phyloP scores from a whole-genome alignment of 2,888 invertebrate species.

The Campoletis raptor region DNA sequence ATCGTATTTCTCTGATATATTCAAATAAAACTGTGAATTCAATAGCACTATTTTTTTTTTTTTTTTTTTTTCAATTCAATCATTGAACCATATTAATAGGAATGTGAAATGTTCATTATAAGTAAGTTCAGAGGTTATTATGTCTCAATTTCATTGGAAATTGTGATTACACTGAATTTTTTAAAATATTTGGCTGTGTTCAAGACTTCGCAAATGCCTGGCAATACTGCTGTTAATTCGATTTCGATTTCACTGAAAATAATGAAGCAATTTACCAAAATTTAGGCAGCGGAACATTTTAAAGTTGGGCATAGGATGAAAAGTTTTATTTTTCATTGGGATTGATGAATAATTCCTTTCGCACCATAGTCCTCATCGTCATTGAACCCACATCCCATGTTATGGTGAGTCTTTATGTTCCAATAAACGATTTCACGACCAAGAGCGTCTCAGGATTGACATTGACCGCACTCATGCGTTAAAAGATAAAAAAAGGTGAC shows the following conservation, averaged over 20 bases:
- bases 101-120: neutral
- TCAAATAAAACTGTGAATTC: too few species aligned
- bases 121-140: neutral
- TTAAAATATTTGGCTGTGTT: too few species aligned
- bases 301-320: too few species aligned
- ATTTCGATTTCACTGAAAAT: too few species aligned
- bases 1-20: too few species aligned
- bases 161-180: neutral
- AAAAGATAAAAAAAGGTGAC: neutral
- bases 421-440: neutral
- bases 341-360: neutral
- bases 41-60: neutral
- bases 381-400: too few species aligned
- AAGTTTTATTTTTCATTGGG: too few species aligned
- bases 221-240: too few species aligned
- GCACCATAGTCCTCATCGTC: neutral
- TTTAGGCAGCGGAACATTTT: too few species aligned
- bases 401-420: neutral
- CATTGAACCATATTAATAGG: neutral
- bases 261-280: too few species aligned
- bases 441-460: neutral
- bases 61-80: neutral
- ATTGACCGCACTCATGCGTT: neutral
- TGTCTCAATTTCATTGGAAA: neutral
- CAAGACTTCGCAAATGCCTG: too few species aligned